Evolutionary conservation across 2,113 vertebrate genomes (phyloP).

Genomic region (Formicarius rufipectus): DNA sequence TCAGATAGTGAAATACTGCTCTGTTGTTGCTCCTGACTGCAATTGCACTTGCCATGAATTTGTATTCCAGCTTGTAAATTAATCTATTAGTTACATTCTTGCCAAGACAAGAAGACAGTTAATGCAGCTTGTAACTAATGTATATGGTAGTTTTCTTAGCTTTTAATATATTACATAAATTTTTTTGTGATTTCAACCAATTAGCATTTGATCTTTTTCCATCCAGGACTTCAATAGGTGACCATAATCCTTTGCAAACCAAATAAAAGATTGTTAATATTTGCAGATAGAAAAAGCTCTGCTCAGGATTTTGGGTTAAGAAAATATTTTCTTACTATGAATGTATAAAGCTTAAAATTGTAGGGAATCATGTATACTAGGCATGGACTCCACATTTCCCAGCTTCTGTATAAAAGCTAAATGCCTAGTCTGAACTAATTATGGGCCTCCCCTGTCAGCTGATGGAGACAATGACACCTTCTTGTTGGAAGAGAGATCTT

Average conservation of each 20-base stretch:
- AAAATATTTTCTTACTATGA: neutral
- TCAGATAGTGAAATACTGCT: constrained; percentile 32
- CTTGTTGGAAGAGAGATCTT: neutral
- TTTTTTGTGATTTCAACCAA: neutral
- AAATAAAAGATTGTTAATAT: neutral
- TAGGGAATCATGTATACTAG: neutral
- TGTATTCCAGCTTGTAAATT: neutral
- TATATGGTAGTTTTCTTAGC: neutral
- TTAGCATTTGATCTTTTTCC: neutral
- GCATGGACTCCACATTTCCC: neutral
- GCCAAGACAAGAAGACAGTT: neutral
- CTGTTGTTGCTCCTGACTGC: neutral
- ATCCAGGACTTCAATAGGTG: neutral
- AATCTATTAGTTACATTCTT: constrained; percentile 3
- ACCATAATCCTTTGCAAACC: neutral
- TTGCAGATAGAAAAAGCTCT: neutral
- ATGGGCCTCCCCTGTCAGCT: neutral
- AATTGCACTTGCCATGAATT: neutral
- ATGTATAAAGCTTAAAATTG: neutral
- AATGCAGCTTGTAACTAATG: neutral
- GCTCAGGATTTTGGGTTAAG: neutral
- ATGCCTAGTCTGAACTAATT: neutral
- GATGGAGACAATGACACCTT: neutral
- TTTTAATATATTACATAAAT: neutral
- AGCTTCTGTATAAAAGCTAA: neutral